Percentiles rank a stretch among this genome's conserved stretches.
Evolutionary conservation across 2,113 vertebrate genomes (phyloP).

Genomic region (Syngnathoides biaculeatus): DNA sequence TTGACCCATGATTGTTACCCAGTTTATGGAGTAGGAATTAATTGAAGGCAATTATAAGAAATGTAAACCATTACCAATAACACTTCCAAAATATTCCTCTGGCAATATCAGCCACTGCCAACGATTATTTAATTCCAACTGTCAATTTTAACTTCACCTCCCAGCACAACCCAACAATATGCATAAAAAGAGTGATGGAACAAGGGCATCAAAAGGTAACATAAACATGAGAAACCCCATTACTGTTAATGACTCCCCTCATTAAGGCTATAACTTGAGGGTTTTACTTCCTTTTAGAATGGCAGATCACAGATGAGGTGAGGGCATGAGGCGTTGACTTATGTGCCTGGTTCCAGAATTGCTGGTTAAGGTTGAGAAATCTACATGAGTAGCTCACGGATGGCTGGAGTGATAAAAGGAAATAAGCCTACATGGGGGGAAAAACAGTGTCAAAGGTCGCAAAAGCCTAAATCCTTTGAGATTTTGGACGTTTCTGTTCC

Average conservation of each 20-base stretch:
- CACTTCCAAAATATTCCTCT: no score
- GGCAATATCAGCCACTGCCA: no score
- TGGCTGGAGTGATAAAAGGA: slow-evolving; percentile 33
- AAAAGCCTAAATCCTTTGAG: no score
- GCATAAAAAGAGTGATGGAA: slow-evolving; percentile 3
- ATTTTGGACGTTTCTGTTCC: no score
- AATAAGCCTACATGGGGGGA: slow-evolving; percentile 6
- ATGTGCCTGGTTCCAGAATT: slow-evolving; percentile 26
- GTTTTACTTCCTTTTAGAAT: slow-evolving; percentile 50
- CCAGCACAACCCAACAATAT: background rate
- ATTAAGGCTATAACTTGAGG: slow-evolving; percentile 42
- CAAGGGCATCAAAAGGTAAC: slow-evolving; percentile 21
- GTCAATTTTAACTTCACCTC: slow-evolving; percentile 7
- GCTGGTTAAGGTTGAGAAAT: slow-evolving; percentile 44
- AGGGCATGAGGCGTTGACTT: slow-evolving; percentile 15
- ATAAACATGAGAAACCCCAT: slow-evolving; percentile 31
- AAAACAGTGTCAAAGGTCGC: background rate
- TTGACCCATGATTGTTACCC: no score
- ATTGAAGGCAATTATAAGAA: no score
- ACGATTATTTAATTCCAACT: background rate
- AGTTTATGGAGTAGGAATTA: no score
- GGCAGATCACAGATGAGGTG: slow-evolving; percentile 48
- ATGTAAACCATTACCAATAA: no score
- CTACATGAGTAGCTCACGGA: slow-evolving; percentile 56
- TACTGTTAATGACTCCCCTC: slow-evolving; percentile 53